These are phyloP conservation scores for Nematolebias whitei DNA, from an alignment of 2,113 vertebrate genomes.

Conservation along the genomic window DNA sequence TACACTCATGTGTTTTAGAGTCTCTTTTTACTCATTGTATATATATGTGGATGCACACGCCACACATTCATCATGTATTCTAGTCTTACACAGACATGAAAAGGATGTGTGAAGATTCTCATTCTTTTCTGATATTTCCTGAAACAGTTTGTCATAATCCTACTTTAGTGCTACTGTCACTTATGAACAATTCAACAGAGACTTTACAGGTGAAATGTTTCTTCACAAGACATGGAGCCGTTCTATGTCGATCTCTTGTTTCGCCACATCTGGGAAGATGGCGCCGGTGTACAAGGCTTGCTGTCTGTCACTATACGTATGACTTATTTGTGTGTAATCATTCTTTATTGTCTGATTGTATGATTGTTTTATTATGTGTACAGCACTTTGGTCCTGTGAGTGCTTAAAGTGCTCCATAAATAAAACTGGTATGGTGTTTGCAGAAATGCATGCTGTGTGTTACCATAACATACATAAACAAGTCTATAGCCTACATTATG, in stretches of 20 bases:
- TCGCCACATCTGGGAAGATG: too few species aligned
- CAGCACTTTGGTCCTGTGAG: too few species aligned
- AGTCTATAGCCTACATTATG: slow-evolving; percentile 66
- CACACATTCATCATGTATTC: too few species aligned
- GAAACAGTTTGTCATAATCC: slow-evolving; percentile 57
- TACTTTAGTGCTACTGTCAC: slow-evolving; percentile 35
- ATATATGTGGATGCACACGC: too few species aligned
- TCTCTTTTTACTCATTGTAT: neutral
- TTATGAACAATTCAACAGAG: slow-evolving; percentile 62
- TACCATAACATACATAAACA: slow-evolving; percentile 36
- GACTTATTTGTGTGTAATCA: too few species aligned
- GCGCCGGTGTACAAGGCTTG: too few species aligned
- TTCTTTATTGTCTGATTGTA: too few species aligned
- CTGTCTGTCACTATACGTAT: too few species aligned
- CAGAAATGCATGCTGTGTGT: slow-evolving; percentile 9
- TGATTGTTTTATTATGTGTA: too few species aligned
- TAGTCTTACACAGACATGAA: too few species aligned
- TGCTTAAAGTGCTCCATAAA: too few species aligned
- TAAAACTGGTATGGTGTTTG: too few species aligned
- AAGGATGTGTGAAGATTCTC: neutral
- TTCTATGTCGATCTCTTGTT: neutral
- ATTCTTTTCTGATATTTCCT: slow-evolving; percentile 9
- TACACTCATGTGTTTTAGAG: neutral
- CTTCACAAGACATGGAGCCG: neutral
- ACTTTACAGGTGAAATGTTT: slow-evolving; percentile 54